Evolutionary conservation across 2,888 invertebrate genomes (phyloP).

Genomic region (Drosophila rubida): DNA sequence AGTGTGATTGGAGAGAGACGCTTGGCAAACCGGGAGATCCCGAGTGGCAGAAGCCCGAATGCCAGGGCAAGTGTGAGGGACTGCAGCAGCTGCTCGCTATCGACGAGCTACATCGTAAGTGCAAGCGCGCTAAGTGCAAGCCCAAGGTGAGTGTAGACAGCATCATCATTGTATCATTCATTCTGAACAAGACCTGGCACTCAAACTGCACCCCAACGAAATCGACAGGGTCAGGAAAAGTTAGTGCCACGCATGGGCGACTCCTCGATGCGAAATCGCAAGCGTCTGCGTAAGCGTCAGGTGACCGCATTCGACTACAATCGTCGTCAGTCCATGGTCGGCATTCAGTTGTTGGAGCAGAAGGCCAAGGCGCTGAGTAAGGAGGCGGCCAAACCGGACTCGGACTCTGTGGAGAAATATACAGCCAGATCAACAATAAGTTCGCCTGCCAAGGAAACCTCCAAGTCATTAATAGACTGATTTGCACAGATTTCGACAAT

Average conservation of each 20-base stretch:
- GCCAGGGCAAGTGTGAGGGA: constrained; percentile 70
- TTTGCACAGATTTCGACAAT: too few species aligned
- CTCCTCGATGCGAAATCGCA: constrained; percentile 32
- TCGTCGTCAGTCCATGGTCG: not conserved
- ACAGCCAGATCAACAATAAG: constrained; percentile 24
- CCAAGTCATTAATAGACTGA: too few species aligned
- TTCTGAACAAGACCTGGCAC: not conserved
- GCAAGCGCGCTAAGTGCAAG: constrained; percentile 41
- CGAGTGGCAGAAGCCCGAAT: constrained; percentile 54
- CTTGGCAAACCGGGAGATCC: constrained; percentile 57
- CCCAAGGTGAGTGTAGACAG: constrained; percentile 39
- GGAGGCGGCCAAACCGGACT: not conserved
- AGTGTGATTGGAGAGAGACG: constrained; percentile 45
- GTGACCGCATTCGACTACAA: constrained; percentile 54
- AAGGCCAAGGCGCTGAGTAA: constrained; percentile 9
- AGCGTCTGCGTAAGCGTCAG: constrained; percentile 41
- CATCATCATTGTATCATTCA: not conserved
- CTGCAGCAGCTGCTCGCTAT: constrained; percentile 41
- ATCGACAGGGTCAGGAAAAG: constrained; percentile 17
- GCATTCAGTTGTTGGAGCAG: not conserved
- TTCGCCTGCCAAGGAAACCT: constrained; percentile 6
- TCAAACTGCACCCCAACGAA: not conserved
- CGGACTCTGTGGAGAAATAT: constrained; percentile 5
- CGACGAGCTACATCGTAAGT: constrained; percentile 28
- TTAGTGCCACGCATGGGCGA: constrained; percentile 31